Evolutionary conservation across 2,113 vertebrate species (phyloP), one percentile per base, ranked within the genome.

Genomic region (Formicarius rufipectus): DNA sequence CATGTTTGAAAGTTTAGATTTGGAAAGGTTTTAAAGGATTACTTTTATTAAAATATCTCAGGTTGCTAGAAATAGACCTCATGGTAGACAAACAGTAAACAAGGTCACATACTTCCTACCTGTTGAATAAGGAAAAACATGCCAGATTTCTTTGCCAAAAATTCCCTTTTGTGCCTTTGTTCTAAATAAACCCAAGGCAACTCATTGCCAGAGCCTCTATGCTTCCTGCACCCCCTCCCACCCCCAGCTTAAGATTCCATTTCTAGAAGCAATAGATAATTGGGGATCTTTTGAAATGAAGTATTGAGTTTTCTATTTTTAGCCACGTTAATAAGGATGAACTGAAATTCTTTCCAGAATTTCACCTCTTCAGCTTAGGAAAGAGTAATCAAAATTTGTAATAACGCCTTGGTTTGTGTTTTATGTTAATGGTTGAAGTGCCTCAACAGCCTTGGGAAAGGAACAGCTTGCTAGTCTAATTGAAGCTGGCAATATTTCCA

Each of bases 321-420:
- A 95, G 96, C 72, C 47, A 30, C 18, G 16, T 96, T 93, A 93
- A 58, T 97, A 95, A 97, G 63, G 90, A 69, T 90, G 84, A 94
- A 96, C 89, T 97, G 95, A 97, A 96, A 96, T 96, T 96, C 97
- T 97, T 98, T 97, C 96, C 97, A 97, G 97, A 97, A 97, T 97
- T 95, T 96, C 89, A 94, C 93, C 96, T 97, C 97, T 97, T 94
- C 86, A 92, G 80, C 82, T 96, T 95, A 97, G 93, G 91, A 98
- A 97, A 4, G 25, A 89, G 97, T 97, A 97, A 96, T 96, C 89
- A 89, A 96, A 98, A 97, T 97, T 95, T 94, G 89, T 95, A 93
- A 93, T 97, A 91, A 94, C 66, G 84, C 87, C 91, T 96, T 95
- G 94, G 96, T 94, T 90, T 95, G 66, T 96, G 95, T 96, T 98